Evolutionary conservation across 2,797 vertebrate genomes (phyloP).

Genomic region (Columba guinea): DNA sequence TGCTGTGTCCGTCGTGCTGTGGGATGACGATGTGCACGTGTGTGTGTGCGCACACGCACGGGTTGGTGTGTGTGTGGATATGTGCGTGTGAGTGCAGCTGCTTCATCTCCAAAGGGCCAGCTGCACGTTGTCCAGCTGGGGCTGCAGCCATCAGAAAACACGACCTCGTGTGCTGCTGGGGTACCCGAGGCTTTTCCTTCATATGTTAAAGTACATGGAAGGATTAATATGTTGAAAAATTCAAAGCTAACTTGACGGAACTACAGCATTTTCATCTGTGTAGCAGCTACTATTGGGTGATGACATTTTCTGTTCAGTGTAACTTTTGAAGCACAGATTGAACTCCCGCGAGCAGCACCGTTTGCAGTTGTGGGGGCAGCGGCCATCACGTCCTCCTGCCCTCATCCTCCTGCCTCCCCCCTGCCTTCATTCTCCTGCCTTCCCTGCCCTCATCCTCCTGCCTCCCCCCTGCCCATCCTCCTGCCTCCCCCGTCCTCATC

Average conservation of each 20-base stretch:
- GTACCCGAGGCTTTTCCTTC: not conserved
- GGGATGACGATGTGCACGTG: rapidly evolving
- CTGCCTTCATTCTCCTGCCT: no score
- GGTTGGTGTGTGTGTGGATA: no score
- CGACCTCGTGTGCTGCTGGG: not conserved
- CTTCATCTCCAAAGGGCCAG: not conserved
- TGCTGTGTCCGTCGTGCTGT: not conserved
- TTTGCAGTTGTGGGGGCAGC: not conserved
- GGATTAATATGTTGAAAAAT: not conserved
- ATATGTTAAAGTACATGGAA: not conserved
- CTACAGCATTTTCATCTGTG: not conserved
- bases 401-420: no score
- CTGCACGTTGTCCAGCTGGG: no score
- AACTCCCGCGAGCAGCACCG: not conserved
- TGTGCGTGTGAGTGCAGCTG: not conserved
- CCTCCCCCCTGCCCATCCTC: no score
- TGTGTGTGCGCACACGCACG: rapidly evolving
- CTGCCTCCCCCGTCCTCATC: no score
- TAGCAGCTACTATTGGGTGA: not conserved
- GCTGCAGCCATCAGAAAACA: not conserved
- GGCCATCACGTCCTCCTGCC: not conserved
- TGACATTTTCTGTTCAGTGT: not conserved
- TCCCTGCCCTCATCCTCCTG: no score
- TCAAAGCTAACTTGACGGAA: not conserved
- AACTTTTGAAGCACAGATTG: not conserved